Percentiles rank a stretch among this genome's conserved stretches.
Conservation (phyloP, 1,140 invertebrate species). For the Temnothorax nylanderi region DNA sequence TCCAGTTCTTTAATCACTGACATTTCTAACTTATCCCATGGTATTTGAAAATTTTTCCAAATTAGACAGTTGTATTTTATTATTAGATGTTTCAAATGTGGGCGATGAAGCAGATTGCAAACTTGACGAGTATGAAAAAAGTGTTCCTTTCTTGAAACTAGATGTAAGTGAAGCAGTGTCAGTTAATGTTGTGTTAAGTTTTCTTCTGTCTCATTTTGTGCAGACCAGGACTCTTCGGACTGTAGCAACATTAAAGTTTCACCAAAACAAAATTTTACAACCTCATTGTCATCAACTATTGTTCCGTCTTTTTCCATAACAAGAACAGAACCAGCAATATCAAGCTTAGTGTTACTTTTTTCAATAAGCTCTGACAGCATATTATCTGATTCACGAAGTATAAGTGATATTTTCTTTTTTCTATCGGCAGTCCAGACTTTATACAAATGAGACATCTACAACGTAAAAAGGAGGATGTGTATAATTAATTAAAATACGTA, state of each 20-base stretch:
- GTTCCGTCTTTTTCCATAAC: constrained; percentile 4
- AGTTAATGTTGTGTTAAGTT: neutral
- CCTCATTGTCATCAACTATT: neutral
- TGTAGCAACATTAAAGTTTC: neutral
- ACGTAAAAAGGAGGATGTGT: no score
- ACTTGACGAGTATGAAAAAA: neutral
- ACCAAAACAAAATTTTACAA: no score
- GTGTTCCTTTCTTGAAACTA: neutral
- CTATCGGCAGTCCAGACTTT: neutral
- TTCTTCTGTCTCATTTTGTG: neutral
- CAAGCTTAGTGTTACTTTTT: constrained; percentile 4
- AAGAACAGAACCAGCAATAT: neutral
- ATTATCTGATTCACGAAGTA: neutral
- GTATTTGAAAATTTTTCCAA: neutral
- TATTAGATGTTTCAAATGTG: no score
- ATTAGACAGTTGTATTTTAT: neutral
- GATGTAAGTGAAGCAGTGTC: neutral
- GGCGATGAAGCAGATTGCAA: no score
- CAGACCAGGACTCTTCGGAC: no score
- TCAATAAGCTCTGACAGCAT: neutral
- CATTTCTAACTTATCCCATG: neutral
- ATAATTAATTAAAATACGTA: no score
- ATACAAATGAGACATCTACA: no score
- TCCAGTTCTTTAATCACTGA: constrained; percentile 13
- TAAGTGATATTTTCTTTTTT: neutral